Percentiles rank a stretch among this genome's conserved stretches.
These are phyloP conservation scores for Lethenteron camtschaticum DNA, from an alignment of 2,113 vertebrate species.

Conservation along the genomic window DNA sequence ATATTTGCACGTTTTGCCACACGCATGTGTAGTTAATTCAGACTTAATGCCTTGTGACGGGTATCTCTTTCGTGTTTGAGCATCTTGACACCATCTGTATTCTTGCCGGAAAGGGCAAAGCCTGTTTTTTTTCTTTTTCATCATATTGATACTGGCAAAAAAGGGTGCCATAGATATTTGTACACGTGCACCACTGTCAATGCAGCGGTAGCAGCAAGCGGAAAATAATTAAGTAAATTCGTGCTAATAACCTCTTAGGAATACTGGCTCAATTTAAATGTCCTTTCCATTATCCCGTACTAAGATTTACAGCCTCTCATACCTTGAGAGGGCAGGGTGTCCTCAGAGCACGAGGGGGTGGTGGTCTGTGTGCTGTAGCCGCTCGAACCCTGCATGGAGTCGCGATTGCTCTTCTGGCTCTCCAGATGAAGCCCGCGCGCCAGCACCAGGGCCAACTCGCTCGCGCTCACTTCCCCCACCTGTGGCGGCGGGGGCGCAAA, in stretches of 20 bases:
- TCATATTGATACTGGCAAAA: not conserved
- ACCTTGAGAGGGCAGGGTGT: constrained; percentile 95
- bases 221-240: not conserved
- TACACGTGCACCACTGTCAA: not conserved
- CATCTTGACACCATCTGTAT: too few species aligned
- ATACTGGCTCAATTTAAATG: not conserved
- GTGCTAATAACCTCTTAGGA: not conserved
- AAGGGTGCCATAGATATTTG: not conserved
- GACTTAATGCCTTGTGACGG: too few species aligned
- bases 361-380: constrained; percentile 92
- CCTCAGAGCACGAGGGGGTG: constrained; percentile 82
- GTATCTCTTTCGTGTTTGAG: too few species aligned
- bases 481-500: not conserved
- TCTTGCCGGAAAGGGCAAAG: too few species aligned
- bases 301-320: constrained; percentile 1
- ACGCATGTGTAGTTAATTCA: too few species aligned
- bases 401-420: constrained; percentile 83
- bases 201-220: not conserved
- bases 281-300: too few species aligned
- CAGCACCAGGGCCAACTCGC: constrained; percentile 78
- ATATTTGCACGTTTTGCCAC: too few species aligned
- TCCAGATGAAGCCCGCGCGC: constrained; percentile 69
- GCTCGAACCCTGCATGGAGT: constrained; percentile 77
- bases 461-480: constrained; percentile 23
- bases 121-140: too few species aligned